Percentiles rank a stretch among this genome's conserved stretches.
phyloP scores from a whole-genome alignment of 2,888 invertebrate species.

The Galerucella pusilla region DNA sequence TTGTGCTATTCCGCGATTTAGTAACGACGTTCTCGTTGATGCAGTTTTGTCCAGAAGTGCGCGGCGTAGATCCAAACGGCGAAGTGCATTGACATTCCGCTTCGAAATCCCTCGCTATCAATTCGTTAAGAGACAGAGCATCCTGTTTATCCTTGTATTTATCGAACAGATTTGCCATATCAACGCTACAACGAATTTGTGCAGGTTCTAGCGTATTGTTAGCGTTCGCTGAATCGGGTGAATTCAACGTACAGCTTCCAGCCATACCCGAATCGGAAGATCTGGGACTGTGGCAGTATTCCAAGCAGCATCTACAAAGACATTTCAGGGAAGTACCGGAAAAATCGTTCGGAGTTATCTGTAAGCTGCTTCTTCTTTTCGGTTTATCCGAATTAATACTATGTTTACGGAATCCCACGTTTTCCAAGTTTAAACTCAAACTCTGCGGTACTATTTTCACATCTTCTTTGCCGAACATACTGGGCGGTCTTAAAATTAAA shows the following conservation, averaged over 20 bases:
- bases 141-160: conserved; percentile 55
- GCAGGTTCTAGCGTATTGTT: conserved; percentile 45
- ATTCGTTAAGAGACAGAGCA: conserved; percentile 68
- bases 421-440: conserved; percentile 47
- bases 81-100: conserved; percentile 79
- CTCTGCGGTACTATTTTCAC: conserved; percentile 48
- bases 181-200: conserved; percentile 54
- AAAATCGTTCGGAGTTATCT: conserved; percentile 51
- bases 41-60: conserved; percentile 73
- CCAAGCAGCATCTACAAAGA: conserved; percentile 57
- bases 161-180: conserved; percentile 54
- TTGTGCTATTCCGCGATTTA: conserved; percentile 67
- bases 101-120: conserved; percentile 71
- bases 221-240: conserved; percentile 71
- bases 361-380: conserved; percentile 61
- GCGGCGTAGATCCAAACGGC: conserved; percentile 78
- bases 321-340: conserved; percentile 44
- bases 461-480: conserved; percentile 67
- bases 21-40: conserved; percentile 69
- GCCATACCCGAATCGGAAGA: conserved; percentile 89
- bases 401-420: conserved; percentile 65
- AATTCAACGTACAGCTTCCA: conserved; percentile 81
- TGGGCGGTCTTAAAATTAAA: conserved; percentile 68
- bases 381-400: conserved; percentile 73
- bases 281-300: conserved; percentile 72